These are phyloP conservation scores for Meandrina meandrites DNA, from an alignment of 92 coral and sea anemone genomes.

Conservation along the genomic window DNA sequence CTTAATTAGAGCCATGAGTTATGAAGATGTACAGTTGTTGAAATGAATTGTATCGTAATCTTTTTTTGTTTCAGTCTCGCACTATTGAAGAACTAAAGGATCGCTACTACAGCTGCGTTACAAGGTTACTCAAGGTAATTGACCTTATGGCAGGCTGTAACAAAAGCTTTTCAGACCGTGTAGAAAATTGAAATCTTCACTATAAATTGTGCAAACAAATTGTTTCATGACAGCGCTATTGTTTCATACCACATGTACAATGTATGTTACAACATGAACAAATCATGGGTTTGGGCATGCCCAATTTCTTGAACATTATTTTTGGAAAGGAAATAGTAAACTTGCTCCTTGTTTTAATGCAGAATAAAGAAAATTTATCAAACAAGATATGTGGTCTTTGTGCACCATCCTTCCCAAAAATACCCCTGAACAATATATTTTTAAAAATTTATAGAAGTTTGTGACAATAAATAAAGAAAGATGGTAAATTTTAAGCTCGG, in stretches of 20 bases:
- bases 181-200: background rate
- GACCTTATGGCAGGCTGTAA: background rate
- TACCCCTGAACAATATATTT: background rate
- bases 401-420: background rate
- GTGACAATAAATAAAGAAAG: too few species aligned
- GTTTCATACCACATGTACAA: background rate
- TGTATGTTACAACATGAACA: background rate
- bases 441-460: background rate
- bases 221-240: background rate
- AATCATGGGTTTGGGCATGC: too few species aligned
- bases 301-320: too few species aligned
- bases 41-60: too few species aligned
- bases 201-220: background rate
- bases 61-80: constrained; percentile 55
- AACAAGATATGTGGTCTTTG: background rate
- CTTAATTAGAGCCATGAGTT: too few species aligned
- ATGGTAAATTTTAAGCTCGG: too few species aligned
- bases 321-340: too few species aligned
- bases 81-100: constrained; percentile 94
- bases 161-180: background rate
- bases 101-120: constrained; percentile 87
- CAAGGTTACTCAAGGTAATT: constrained; percentile 88
- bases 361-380: background rate
- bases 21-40: too few species aligned
- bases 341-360: background rate